A percentile compares a stretch with the other conserved stretches of the same genome.
Evolutionary conservation across 2,797 vertebrate genomes (phyloP).

Genomic region (Neomorphus geoffroyi): DNA sequence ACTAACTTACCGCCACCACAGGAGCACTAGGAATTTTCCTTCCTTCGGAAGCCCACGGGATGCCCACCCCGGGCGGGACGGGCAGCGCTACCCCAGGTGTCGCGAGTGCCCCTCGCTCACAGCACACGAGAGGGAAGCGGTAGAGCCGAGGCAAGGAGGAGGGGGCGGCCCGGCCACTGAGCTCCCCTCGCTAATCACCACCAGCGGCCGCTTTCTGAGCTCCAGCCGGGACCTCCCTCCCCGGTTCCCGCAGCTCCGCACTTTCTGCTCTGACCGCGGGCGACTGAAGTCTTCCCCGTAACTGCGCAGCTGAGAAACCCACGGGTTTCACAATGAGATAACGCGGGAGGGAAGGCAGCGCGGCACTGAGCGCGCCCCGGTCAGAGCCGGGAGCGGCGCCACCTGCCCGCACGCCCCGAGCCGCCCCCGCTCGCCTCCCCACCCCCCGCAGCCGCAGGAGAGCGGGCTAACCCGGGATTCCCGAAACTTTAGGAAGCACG

Average conservation of each 20-base stretch:
- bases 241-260: background rate
- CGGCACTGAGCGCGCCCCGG: accelerated
- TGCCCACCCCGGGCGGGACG: too few species aligned
- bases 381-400: accelerated
- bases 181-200: too few species aligned
- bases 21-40: too few species aligned
- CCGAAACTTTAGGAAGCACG: too few species aligned
- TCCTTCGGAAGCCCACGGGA: accelerated
- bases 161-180: too few species aligned
- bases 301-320: accelerated
- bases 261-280: too few species aligned
- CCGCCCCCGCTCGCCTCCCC: too few species aligned
- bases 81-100: too few species aligned
- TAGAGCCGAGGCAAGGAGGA: accelerated
- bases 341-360: accelerated
- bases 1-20: background rate
- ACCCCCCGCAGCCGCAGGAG: too few species aligned
- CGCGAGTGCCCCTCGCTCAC: too few species aligned
- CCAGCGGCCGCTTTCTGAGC: accelerated
- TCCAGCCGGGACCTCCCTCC: accelerated
- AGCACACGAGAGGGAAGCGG: accelerated
- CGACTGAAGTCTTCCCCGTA: accelerated
- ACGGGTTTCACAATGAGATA: too few species aligned
- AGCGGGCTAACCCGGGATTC: accelerated
- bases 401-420: accelerated